phyloP scores from a whole-genome alignment of 92 coral and sea anemone genomes.

The Porites evermanni region DNA sequence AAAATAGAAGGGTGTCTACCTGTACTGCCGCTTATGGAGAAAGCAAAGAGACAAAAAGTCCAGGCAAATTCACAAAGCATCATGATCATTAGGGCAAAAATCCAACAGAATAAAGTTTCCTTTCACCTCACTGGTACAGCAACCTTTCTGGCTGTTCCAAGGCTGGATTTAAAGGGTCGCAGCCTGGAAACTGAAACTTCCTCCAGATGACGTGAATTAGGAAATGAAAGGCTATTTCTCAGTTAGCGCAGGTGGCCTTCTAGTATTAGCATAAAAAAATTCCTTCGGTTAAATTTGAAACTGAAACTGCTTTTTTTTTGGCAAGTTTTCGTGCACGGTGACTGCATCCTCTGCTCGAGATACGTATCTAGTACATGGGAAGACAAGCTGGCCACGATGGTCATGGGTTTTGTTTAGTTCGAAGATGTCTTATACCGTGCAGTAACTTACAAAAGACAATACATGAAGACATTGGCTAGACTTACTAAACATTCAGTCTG shows the following conservation, averaged over 20 bases:
- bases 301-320: no score
- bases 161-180: background rate
- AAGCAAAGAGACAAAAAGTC: background rate
- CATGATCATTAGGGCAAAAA: background rate
- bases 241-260: background rate
- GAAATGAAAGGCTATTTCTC: conserved; percentile 8
- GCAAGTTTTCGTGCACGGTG: no score
- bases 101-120: background rate
- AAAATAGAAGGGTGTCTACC: background rate
- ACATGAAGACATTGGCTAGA: no score
- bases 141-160: background rate
- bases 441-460: no score
- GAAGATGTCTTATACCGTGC: no score
- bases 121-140: background rate
- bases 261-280: background rate
- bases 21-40: background rate
- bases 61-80: background rate
- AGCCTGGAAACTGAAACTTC: conserved; percentile 18
- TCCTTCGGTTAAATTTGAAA: background rate
- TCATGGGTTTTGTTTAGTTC: no score
- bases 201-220: background rate
- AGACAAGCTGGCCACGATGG: no score
- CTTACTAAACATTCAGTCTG: no score
- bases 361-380: no score
- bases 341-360: no score